Base-by-base conservation (phyloP, 2,797 vertebrate species). In the Neosilurus hyrtlii region DNA sequence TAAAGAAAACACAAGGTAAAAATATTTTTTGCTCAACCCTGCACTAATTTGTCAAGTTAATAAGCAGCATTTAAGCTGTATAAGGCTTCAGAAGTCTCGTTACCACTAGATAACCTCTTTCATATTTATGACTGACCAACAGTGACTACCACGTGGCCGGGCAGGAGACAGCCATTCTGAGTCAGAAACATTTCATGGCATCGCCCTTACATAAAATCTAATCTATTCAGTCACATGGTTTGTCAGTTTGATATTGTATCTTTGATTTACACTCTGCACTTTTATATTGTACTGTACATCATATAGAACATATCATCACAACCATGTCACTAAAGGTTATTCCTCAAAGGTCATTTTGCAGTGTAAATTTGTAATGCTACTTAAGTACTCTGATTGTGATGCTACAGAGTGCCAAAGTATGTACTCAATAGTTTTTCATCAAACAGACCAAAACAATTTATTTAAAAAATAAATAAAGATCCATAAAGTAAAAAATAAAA, bases 61-160 rank as follows among this genome's bases (percentile, higher is more conserved):
- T 68, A 82, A 68, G 63, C 24, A 67, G 65, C 62, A 80, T 79
- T 20, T 51, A 86, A 30, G 22, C 73, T 75, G 63, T 59, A 77
- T 15, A 57, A 16, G 57, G 67, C 82, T 82, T 74, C 78, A 73
- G 11, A 18, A 52, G 16, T 82, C 11, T 61, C 15, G n/a, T 84
- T 12, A 43, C 49, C 20, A 20, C 74, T 65, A 76, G 62, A 85
- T 75, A 86, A 79, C 80, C 80, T 79, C 72, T 86, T 49, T 61
- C 16, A 79, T 83, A 67, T 81, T 83, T 85, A 84, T 83, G 62
- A 79, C 74, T 86, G 83, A 71, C 83, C 59, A 75, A 79, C 71
- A 83, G 73, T 74, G 79, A 85, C 77, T 61, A 30, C 24, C 24
- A 61, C 24, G 61, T 78, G n/a, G 75, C 24, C 37, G 56, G 35